Base-by-base conservation (phyloP, 2,113 vertebrate genomes). In the Nothobranchius furzeri region DNA sequence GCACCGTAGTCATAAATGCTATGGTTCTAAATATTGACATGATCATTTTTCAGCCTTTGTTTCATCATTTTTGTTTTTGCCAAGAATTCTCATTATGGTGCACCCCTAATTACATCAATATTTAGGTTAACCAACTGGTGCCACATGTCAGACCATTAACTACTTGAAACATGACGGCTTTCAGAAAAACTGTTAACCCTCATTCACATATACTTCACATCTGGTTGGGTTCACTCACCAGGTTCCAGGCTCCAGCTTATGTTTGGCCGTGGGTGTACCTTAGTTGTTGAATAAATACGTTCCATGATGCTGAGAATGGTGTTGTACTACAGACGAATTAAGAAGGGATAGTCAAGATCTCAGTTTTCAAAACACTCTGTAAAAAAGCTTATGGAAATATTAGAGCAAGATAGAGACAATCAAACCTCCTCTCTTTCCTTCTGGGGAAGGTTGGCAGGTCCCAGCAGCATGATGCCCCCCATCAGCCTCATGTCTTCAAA, bases 201-300 rank as follows among this genome's bases (percentile, higher is more conserved):
- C 30, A 30, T 30, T 30, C 4, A 30, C 30, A 30, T 30, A 30
- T 30, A 4, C 30, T 30, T 30, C 30, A 45, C 14, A 13, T 40
- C 15, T 25, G 10, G 25, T 9, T 35, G 30, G 30, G 6, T 77
- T 37, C 59, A 84, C 80, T 76, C 89, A 99, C 98, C 91, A 91
- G 96, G 97, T 52, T 99, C 96, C 73, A 99, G 89, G 25, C 94
- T 93, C 96, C 95, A 98, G 91, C 95, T 97, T 76, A 89, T 64
- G 24, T 91, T 78, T 69, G 45, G 40, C 78, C 91, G 77, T 64
- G 90, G 93, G 73, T 95, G 93, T 61, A 99, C 96, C 74, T 95
- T 97, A 81, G 95, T 87, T 0, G 94, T 96, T 46, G 97, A 96
- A 79, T 98, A 99, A 84, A 96, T 96, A 37, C 75, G 93, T 84